phyloP scores from a whole-genome alignment of 2,888 invertebrate species.

The Platerodrilus igneus region DNA sequence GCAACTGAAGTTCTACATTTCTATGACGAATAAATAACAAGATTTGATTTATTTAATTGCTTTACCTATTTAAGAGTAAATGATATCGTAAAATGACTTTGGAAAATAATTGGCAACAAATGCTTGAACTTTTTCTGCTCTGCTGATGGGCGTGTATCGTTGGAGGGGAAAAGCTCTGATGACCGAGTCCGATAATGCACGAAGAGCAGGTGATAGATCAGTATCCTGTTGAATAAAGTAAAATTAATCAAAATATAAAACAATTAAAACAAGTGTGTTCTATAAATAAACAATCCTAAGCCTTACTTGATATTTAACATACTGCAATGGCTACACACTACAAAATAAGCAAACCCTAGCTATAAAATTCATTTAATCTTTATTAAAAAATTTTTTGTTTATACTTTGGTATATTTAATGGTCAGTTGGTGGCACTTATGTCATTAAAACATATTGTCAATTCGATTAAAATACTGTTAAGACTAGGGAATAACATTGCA shows the following conservation, averaged over 20 bases:
- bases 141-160: constrained; percentile 78
- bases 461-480: no score
- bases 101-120: constrained; percentile 78
- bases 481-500: no score
- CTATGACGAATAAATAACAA: no score
- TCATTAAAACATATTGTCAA: no score
- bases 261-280: no score
- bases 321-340: neutral
- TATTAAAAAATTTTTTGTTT: no score
- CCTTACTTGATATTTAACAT: neutral
- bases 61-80: constrained; percentile 52
- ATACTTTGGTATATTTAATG: no score
- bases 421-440: no score
- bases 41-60: no score
- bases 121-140: constrained; percentile 73
- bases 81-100: constrained; percentile 72
- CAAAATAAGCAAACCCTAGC: neutral
- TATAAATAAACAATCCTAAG: no score
- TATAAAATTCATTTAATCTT: no score
- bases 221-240: constrained; percentile 58
- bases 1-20: no score
- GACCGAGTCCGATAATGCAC: constrained; percentile 71
- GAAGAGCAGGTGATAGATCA: constrained; percentile 71
- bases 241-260: neutral
- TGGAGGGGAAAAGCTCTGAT: constrained; percentile 77